phyloP scores from a whole-genome alignment of 2,797 vertebrate species.

The Antrozous pallidus region DNA sequence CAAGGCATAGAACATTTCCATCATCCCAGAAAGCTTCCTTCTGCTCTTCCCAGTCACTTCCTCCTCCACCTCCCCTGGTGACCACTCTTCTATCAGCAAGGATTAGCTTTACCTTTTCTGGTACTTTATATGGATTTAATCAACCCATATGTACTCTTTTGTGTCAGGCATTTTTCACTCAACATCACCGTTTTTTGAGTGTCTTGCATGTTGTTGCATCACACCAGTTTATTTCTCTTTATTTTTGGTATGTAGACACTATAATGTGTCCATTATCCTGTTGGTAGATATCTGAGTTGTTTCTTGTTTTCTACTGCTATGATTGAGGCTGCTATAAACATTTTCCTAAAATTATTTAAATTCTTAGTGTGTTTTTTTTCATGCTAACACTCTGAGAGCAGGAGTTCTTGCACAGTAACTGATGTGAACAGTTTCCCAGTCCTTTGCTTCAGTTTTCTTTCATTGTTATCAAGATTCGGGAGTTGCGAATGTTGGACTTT shows the following conservation, averaged over 20 bases:
- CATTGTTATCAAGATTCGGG: not conserved
- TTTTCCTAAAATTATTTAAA: constrained; percentile 9
- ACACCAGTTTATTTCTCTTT: not conserved
- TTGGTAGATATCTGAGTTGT: not conserved
- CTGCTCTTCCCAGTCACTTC: not conserved
- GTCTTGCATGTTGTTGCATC: not conserved
- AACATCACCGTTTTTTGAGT: not conserved
- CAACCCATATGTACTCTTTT: not conserved
- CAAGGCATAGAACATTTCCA: not conserved
- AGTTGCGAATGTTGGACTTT: not conserved
- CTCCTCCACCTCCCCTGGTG: not conserved
- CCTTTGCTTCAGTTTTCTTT: constrained; percentile 31
- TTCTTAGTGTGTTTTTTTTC: constrained; percentile 10
- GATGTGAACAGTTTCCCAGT: not conserved
- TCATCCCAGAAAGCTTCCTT: not conserved
- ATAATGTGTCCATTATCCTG: not conserved
- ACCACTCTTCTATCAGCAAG: not conserved
- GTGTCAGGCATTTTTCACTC: not conserved
- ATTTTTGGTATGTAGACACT: not conserved
- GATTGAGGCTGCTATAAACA: not conserved
- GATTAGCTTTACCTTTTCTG: not conserved
- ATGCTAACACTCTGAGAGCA: not conserved
- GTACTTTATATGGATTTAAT: not conserved
- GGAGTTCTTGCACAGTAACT: not conserved
- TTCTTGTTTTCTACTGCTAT: not conserved